Base-by-base conservation (phyloP, 2,113 vertebrate genomes). In the Dromas ardeola region DNA sequence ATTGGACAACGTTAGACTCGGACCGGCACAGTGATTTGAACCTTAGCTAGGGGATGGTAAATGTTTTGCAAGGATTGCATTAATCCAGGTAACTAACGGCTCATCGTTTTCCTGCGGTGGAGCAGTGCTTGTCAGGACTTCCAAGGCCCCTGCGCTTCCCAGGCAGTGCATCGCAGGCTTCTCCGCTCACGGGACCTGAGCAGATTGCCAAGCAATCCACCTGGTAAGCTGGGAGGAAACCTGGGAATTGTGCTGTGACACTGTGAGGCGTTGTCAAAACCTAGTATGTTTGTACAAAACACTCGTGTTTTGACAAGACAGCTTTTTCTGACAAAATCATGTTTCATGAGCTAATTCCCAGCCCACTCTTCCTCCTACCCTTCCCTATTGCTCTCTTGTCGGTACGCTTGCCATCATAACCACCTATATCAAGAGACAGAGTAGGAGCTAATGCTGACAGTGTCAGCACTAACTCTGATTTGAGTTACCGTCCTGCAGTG, bases 91-190 rank as follows among this genome's bases (percentile, higher is more conserved):
- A 22, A 1, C 15, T 8, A 2, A 50, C 27, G 34, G 23, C 38
- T 49, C 21, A 5, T 13, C 4, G 1, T 10, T 61, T 19, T 32
- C 47, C 13, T 7, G 20, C 0, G 0, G 12, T 5, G 13, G n/a
- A 26, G 45, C 50, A 34, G 66, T 22, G 38, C 42, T 65, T 16
- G 20, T 4, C 65, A 21, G 66, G 56, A 9, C 52, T 47, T 4
- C 19, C 14, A 1, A 6, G 29, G 8, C 26, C 45, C 49, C 42
- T 67, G 38, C 16, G 2, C 0, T 2, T 40, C 13, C n/a, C 30
- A 10, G 34, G 40, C 74, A 55, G 59, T 16, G 45, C 5, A 1
- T 0, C 5, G 1, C 26, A 0, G 42, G 18, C 49, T 40, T 16
- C 72, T 56, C 43, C 1, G 1, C 8, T 21, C 22, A 3, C 4